These are phyloP conservation scores for Sylvietta virens DNA, from an alignment of 2,113 vertebrate genomes.

Conservation along the genomic window DNA sequence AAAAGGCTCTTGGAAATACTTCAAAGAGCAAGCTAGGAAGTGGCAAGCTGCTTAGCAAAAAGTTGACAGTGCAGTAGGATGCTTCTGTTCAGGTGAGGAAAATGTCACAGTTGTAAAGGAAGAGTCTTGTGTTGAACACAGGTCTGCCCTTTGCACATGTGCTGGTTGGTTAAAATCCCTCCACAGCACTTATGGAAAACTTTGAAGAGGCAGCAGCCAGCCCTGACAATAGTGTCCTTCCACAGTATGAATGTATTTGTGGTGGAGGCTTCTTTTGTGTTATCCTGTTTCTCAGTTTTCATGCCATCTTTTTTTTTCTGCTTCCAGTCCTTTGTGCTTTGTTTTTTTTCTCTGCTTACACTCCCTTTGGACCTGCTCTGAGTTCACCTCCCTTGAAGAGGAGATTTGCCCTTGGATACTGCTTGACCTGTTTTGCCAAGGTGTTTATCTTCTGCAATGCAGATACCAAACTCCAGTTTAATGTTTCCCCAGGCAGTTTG, in stretches of 20 bases:
- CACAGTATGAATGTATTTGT: rapidly evolving
- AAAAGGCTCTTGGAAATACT: background rate
- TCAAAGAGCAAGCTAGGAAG: background rate
- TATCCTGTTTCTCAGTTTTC: background rate
- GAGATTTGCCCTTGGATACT: conserved; percentile 20
- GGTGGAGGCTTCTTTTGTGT: background rate
- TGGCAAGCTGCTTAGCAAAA: background rate
- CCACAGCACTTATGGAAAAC: background rate
- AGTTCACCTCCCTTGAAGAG: background rate
- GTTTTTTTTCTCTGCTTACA: rapidly evolving
- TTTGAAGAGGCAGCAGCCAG: background rate
- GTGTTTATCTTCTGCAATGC: conserved; percentile 41
- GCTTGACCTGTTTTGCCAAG: conserved; percentile 14
- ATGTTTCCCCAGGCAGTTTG: background rate
- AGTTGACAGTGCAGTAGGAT: background rate
- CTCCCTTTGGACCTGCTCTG: background rate
- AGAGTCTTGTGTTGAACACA: background rate
- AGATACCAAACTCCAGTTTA: background rate
- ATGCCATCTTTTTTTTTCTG: background rate
- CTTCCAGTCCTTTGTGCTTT: background rate
- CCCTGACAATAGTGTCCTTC: rapidly evolving
- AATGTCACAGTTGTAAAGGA: background rate
- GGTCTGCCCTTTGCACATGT: background rate
- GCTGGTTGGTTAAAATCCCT: background rate
- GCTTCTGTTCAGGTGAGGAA: background rate